A percentile compares a stretch with the other conserved stretches of the same genome.
Conservation (phyloP, 1,140 invertebrate species). For the Nasonia longicornis region DNA sequence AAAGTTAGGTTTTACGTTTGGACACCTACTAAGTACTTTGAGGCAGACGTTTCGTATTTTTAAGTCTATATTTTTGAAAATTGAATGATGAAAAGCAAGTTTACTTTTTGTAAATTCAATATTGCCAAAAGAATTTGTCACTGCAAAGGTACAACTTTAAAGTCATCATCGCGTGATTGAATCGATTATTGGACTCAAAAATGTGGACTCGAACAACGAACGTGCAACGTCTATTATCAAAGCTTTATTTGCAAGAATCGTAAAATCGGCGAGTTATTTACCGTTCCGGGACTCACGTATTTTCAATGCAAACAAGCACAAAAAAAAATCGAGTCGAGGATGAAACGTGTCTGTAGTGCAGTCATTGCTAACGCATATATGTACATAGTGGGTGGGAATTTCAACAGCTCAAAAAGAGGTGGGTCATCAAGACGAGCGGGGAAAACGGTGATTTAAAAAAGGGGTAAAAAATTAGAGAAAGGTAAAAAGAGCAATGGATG, state of each 20-base stretch:
- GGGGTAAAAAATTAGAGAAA: constrained; percentile 24
- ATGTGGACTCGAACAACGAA: background rate
- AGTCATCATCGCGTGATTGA: background rate
- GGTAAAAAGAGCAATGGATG: constrained; percentile 51
- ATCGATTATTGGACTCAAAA: background rate
- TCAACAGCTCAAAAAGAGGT: constrained; percentile 15
- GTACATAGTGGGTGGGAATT: background rate
- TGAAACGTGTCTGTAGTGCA: constrained; percentile 33
- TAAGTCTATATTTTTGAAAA: background rate
- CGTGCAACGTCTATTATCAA: background rate
- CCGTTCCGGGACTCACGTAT: background rate
- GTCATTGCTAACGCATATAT: constrained; percentile 8
- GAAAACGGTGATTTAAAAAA: background rate
- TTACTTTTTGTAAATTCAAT: background rate
- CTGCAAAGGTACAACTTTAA: background rate
- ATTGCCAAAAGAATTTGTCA: background rate
- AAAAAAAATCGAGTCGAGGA: background rate
- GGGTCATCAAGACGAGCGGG: background rate
- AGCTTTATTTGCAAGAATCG: background rate
- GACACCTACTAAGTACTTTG: background rate
- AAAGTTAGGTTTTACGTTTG: background rate
- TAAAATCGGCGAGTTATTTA: background rate
- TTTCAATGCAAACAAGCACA: background rate
- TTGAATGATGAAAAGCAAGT: background rate
- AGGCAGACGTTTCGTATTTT: background rate